Base-by-base conservation (phyloP, 2,888 invertebrate species). In the Empis livida region DNA sequence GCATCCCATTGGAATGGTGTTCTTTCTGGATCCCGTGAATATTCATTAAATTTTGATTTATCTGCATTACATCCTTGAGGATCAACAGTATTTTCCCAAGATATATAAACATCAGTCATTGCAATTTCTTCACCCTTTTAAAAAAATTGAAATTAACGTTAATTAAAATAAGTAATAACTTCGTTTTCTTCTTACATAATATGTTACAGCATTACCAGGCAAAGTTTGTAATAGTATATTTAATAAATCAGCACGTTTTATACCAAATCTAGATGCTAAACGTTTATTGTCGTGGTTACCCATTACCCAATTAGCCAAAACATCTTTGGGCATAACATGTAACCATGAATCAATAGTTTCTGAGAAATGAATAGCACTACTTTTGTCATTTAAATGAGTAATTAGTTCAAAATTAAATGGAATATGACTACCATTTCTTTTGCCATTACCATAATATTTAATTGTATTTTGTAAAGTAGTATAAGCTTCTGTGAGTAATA, bases 161-260 rank as follows among this genome's bases (percentile, higher is more conserved):
- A n/a, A n/a, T 38, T 15, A 13, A 10, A 13, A 39, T n/a, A 31
- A 20, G 35, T 43, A 13, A 10, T 30, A n/a, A 10, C 10, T 15
- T 16, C 40, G 10, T n/a, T 35, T 11, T 40, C 14, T 32, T 50
- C 59, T 66, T 57, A 74, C 76, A 71, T 93, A 86, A 61, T 93
- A 94, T 0, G 88, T 84, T 1, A 92, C 79, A 15, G 82, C 80
- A 17, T 87, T 78, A 16, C 94, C 94, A 0, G 91, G 92, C 49
- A 94, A 70, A 5, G 91, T 73, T 59, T 87, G 73, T 13, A 81
- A 71, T 38, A 95, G 64, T 80, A 93, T 89, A 59, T 88, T 87
- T 51, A 91, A 74, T 13, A 82, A 80, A 63, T 91, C 89, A 0
- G 80, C 78, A 50, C 84, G 72, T 45, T 78, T 75, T 0, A 72